These are phyloP conservation scores for Hydrochoerus hydrochaeris DNA, from an alignment of 2,113 vertebrate species.

Conservation along the genomic window DNA sequence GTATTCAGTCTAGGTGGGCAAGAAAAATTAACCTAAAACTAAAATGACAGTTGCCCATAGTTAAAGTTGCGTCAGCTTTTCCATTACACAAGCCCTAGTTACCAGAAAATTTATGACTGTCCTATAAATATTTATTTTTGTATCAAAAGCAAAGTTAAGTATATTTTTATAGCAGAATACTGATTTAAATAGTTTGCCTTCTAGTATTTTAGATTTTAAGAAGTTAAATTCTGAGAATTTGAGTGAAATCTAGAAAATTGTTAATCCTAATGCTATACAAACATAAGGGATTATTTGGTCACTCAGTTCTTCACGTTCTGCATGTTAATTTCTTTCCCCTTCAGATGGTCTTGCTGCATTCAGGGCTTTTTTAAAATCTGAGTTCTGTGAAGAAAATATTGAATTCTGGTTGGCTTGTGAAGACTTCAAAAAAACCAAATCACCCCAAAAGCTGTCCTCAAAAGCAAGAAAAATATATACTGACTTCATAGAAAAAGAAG, in stretches of 20 bases:
- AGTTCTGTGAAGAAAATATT: slow-evolving; percentile 93
- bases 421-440: slow-evolving; percentile 88
- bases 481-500: slow-evolving; percentile 93
- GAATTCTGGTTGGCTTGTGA: slow-evolving; percentile 94
- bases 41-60: slow-evolving; percentile 29
- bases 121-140: slow-evolving; percentile 75
- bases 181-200: slow-evolving; percentile 44
- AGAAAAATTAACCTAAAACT: background rate
- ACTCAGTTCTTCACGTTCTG: background rate
- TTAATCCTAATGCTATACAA: background rate
- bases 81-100: slow-evolving; percentile 64
- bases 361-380: slow-evolving; percentile 89
- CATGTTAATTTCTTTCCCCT: background rate
- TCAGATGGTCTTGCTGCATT: slow-evolving; percentile 90
- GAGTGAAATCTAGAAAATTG: background rate
- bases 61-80: slow-evolving; percentile 79
- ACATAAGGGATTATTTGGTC: background rate
- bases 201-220: slow-evolving; percentile 28
- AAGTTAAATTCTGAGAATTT: slow-evolving; percentile 22
- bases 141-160: background rate
- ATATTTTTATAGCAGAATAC: slow-evolving; percentile 31
- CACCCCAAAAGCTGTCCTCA: slow-evolving; percentile 86
- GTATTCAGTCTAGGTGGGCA: background rate
- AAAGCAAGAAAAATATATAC: slow-evolving; percentile 93
- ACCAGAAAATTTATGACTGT: slow-evolving; percentile 51